Evolutionary conservation across 2,113 vertebrate genomes (phyloP), one percentile per base, ranked within the genome.

Genomic region (Pseudopodoces humilis): DNA sequence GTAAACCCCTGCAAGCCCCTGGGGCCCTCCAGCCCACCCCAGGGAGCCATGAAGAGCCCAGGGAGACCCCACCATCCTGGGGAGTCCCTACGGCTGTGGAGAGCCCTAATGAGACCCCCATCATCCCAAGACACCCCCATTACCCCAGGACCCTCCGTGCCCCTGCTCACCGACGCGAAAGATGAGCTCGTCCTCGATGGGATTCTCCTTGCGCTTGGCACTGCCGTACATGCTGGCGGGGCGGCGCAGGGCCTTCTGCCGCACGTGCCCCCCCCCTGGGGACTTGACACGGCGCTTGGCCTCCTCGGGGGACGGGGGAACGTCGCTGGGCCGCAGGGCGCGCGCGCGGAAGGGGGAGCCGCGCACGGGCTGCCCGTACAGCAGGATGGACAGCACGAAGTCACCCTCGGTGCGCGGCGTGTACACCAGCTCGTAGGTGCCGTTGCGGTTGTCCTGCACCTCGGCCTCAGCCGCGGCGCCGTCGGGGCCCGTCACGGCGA

Each of bases 171-270:
- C 99, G 13, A 99, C 98, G 19, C 99, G 98, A 93, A 98, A 99
- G 96, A 98, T 98, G 44, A 98, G 98, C 63, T 98, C 98, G 0
- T 98, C 98, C 80, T 98, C 98, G 0, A 98, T 98, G 33, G 98
- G 98, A 91, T 98, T 98, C 95, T 98, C 98, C 95, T 99, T 99
- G 90, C 99, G 98, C 96, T 99, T 99, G 95, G 97, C 97, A 2
- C 98, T 99, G 98, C 99, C 98, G 96, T 99, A 99, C 99, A 99
- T 99, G 97, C 99, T 99, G 93, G 99, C 99, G 14, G 99, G 99
- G 44, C 99, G 98, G 6, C 99, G 97, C 43, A 99, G 98, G 0
- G 99, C 99, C 86, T 99, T 99, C 98, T 99, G 99, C 27, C 99
- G 97, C 64, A 99, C 98, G 70, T 99, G 99, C 3, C 98, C 98